Base-by-base conservation (phyloP, 2,797 vertebrate species). In the Catamblyrhynchus diadema region DNA sequence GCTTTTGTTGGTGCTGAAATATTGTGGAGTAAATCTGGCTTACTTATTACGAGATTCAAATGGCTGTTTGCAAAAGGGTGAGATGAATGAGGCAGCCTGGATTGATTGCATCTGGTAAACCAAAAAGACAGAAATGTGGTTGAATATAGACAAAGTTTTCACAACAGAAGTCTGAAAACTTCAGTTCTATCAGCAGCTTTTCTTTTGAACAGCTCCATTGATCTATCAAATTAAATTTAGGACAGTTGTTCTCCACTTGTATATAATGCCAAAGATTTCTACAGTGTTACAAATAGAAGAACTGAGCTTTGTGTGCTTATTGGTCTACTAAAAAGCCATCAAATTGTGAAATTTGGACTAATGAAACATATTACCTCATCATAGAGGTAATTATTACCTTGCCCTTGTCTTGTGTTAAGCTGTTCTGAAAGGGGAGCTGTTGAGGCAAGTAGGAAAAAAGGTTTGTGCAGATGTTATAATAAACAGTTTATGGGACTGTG, bases 1-100 rank as follows among this genome's bases (percentile, higher is more conserved):
- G 45, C n/a, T 64, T 92, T 84, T 79, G 5, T 73, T 88, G 50
- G 19, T 79, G 27, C 66, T 72, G 70, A 84, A 56, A 64, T 93
- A n/a, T 3, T 37, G 59, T 30, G 45, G 37, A 67, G 25, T 47
- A 39, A 50, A 15, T 70, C 32, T 33, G n/a, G 54, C 54, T 71
- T 65, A 39, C 51, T 64, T 78, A 8, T 21, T 30, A 35, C 0
- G 6, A 47, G 37, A 7, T 60, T 67, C 6, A 30, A 75, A 22
- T 41, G 13, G 5, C 12, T 25, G 1, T 72, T 77, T 61, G 51
- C 32, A 66, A 20, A 77, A 67, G 32, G 24, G 7, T 78, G 21
- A 41, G 8, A 44, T 62, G 16, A 45, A 14, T 56, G 53, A 53
- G 19, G 41, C n/a, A 66, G 62, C 57, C 42, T 71, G 61, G 59